Base-by-base conservation (phyloP, 2,888 invertebrate genomes). In the Sthenelais limicola region DNA sequence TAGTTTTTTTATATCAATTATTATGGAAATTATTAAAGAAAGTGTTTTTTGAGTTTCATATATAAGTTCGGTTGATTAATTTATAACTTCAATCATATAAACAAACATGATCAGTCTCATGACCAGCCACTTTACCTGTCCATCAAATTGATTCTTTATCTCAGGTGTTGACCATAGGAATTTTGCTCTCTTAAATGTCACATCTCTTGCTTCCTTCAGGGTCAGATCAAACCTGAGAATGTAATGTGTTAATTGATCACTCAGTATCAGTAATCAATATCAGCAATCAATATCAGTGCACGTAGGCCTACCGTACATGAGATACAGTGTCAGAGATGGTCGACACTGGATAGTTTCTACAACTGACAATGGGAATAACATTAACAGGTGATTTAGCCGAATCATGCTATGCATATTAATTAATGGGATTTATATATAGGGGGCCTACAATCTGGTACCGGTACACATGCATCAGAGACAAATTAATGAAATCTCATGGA, bases 151-250 rank as follows among this genome's bases (percentile, higher is more conserved):
- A 26, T 71, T 43, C 28, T 62, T 21, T 5, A 71, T 24, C 24
- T 71, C 62, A 24, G 71, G 56, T 21, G 62, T 58, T 30, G 32
- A 32, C n/a, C 33, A 71, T n/a, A 71, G 48, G 43, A 48, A 71
- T 32, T 71, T 71, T 21, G 71, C 71, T 48, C 71, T 71, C 15
- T 49, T 56, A 26, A 71, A 32, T 47, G 71, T 62, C 3, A 48
- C 30, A 1, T n/a, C 47, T 7, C 71, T 56, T 21, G 35, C 38
- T 48, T 71, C 71, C 21, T 33, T 24, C 24, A 71, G 49, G 9
- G 58, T 33, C 2, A 62, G 49, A 47, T 71, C 71, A 32, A 62
- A 71, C 24, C 71, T 68, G 48, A 32, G 26, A n/a, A 32, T 43
- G 32, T 12, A 48, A 33, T 4, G 38, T 12, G 38, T 58, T 35